Evolutionary conservation across 2,888 invertebrate species (phyloP).

Genomic region (Phaonia tiefii): DNA sequence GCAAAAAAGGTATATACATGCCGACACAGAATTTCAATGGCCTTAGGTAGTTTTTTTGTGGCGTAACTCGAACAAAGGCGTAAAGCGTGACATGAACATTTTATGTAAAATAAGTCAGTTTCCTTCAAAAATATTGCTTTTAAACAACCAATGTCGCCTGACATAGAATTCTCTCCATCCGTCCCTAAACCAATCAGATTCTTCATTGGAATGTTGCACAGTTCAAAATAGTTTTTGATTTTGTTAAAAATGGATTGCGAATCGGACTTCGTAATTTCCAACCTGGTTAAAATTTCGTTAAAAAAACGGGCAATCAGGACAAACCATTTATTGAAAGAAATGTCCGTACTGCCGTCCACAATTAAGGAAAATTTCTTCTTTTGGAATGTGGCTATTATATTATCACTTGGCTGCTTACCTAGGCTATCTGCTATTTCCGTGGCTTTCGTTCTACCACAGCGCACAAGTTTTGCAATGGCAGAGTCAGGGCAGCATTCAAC

Average conservation of each 20-base stretch:
- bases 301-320: slow-evolving; percentile 23
- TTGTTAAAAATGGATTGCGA: slow-evolving; percentile 12
- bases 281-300: neutral
- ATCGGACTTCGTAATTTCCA: slow-evolving; percentile 18
- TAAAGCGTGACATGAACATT: slow-evolving; percentile 43
- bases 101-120: slow-evolving; percentile 36
- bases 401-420: slow-evolving; percentile 6
- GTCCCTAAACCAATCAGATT: slow-evolving; percentile 38
- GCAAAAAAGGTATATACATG: slow-evolving; percentile 44
- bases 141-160: slow-evolving; percentile 21
- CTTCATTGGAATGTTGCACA: slow-evolving; percentile 15
- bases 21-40: slow-evolving; percentile 33
- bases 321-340: slow-evolving; percentile 19
- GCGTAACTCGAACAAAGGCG: slow-evolving; percentile 40
- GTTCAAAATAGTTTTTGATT: slow-evolving; percentile 28
- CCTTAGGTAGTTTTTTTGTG: slow-evolving; percentile 36
- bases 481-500: slow-evolving; percentile 24
- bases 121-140: slow-evolving; percentile 22
- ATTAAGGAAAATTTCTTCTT: slow-evolving; percentile 42
- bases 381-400: neutral
- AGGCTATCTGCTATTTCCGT: neutral
- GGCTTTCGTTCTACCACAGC: no score
- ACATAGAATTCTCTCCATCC: slow-evolving; percentile 34
- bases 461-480: slow-evolving; percentile 20
- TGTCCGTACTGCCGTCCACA: slow-evolving; percentile 38